phyloP scores from a whole-genome alignment of 2,113 vertebrate genomes.

The Tursiops truncatus region DNA sequence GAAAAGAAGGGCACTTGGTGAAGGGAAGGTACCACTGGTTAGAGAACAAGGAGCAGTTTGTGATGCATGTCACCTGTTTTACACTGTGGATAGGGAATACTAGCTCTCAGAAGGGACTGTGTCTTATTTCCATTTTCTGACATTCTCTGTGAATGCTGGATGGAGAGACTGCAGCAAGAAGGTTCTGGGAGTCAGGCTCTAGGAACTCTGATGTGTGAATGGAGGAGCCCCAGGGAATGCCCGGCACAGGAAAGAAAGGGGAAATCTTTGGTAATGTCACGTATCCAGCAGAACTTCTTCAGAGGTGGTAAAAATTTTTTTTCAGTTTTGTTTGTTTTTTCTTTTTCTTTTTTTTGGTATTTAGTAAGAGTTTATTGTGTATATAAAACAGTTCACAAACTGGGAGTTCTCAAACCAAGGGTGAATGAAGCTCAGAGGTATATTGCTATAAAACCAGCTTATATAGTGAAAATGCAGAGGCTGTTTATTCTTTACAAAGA shows the following conservation, averaged over 20 bases:
- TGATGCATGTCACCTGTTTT: not conserved
- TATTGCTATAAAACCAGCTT: not conserved
- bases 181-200: not conserved
- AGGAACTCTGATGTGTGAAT: not conserved
- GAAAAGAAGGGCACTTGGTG: too few species aligned
- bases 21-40: not conserved
- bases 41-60: not conserved
- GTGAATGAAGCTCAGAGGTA: not conserved
- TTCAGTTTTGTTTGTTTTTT: not conserved
- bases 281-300: not conserved
- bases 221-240: not conserved
- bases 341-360: not conserved
- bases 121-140: not conserved
- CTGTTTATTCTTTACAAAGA: not conserved
- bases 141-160: not conserved
- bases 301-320: not conserved
- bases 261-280: not conserved
- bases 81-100: too few species aligned
- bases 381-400: not conserved
- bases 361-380: not conserved
- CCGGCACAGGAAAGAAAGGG: not conserved
- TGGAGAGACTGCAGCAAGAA: not conserved
- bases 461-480: not conserved
- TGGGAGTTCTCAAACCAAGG: not conserved
- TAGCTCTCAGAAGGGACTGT: not conserved